Evolutionary conservation across 1,140 invertebrate genomes (phyloP).

Genomic region (Agrypnia vestita): DNA sequence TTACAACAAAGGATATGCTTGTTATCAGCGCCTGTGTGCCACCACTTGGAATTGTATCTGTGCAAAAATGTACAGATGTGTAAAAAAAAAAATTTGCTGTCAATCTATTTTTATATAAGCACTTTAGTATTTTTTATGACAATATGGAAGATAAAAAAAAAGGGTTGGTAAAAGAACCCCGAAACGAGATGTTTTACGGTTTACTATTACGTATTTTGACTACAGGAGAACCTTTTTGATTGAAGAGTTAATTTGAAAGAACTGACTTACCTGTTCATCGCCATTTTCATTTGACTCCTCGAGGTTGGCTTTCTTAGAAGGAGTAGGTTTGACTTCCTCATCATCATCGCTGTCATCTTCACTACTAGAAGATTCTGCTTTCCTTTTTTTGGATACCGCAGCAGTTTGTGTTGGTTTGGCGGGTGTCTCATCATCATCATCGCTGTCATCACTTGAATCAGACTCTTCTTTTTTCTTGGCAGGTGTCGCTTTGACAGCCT

Average conservation of each 20-base stretch:
- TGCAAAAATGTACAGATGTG: no score
- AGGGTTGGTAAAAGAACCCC: no score
- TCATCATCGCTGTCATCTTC: constrained; percentile 65
- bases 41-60: no score
- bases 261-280: constrained; percentile 42
- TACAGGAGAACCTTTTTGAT: no score
- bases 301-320: constrained; percentile 67
- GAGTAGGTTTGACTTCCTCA: constrained; percentile 62
- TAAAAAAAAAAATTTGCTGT: no score
- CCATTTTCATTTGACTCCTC: constrained; percentile 62
- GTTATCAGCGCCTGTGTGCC: no score
- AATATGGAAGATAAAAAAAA: no score
- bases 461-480: constrained; percentile 10
- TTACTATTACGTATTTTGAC: no score
- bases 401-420: constrained; percentile 39
- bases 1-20: no score
- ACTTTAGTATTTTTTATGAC: no score
- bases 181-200: no score
- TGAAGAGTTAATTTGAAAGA: not conserved
- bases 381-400: constrained; percentile 62
- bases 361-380: constrained; percentile 65
- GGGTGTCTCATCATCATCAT: constrained; percentile 61
- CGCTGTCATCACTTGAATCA: constrained; percentile 50
- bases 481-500: constrained; percentile 30
- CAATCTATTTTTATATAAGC: no score